A percentile compares a stretch with the other conserved stretches of the same genome.
These are phyloP conservation scores for Takifugu flavidus DNA, from an alignment of 2,113 vertebrate genomes.

Conservation along the genomic window DNA sequence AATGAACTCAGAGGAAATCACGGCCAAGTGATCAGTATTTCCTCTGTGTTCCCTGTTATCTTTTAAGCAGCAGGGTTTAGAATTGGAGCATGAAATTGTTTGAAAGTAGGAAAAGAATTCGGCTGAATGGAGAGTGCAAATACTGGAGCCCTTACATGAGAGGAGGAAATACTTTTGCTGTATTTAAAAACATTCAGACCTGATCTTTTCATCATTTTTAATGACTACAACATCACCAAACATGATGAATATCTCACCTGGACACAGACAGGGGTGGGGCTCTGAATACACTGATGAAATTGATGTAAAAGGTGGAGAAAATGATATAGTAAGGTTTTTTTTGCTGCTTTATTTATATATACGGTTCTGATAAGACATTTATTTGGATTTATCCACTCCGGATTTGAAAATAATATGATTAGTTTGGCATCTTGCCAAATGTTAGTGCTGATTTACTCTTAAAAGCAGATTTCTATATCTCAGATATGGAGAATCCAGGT, in stretches of 20 bases:
- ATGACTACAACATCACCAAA: too few relatives aligned
- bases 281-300: too few relatives aligned
- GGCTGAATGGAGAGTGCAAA: slow-evolving; percentile 51
- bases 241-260: too few relatives aligned
- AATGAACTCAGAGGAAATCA: slow-evolving; percentile 69
- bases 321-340: too few relatives aligned
- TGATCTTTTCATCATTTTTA: too few relatives aligned
- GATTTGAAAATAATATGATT: background rate
- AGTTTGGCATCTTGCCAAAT: background rate
- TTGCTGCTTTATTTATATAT: too few relatives aligned
- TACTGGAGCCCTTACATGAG: slow-evolving; percentile 45
- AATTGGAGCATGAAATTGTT: slow-evolving; percentile 78
- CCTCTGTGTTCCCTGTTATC: slow-evolving; percentile 64
- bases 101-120: slow-evolving; percentile 68
- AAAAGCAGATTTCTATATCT: too few relatives aligned
- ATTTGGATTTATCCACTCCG: background rate
- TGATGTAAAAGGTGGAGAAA: too few relatives aligned
- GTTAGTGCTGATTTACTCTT: too few relatives aligned
- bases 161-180: slow-evolving; percentile 22
- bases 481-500: too few relatives aligned
- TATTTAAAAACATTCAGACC: too few relatives aligned
- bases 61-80: slow-evolving; percentile 62
- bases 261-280: too few relatives aligned
- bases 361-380: background rate
- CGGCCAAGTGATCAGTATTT: slow-evolving; percentile 61